phyloP scores from a whole-genome alignment of 2,113 vertebrate genomes.

The Haliaeetus leucogaster region DNA sequence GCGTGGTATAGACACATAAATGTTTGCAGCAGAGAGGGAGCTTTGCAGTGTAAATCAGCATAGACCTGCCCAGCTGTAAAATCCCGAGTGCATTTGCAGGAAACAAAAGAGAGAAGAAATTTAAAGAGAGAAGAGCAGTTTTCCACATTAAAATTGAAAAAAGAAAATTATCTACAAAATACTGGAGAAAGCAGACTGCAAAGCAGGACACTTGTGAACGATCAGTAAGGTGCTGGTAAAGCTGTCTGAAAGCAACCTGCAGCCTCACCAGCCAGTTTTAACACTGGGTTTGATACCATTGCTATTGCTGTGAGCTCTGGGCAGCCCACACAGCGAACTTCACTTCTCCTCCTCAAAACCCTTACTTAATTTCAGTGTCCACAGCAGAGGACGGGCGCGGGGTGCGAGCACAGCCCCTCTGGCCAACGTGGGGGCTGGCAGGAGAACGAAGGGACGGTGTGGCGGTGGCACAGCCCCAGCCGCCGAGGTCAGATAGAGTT shows the following conservation, averaged over 20 bases:
- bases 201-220: not conserved
- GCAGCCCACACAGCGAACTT: not conserved
- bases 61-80: not conserved
- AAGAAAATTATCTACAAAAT: not conserved
- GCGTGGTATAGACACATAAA: rapidly evolving
- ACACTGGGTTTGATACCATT: not conserved
- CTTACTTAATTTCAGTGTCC: rapidly evolving
- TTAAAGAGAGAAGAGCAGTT: not conserved
- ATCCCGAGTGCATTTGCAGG: not conserved
- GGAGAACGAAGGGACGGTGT: rapidly evolving
- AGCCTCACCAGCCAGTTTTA: not conserved
- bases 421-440: rapidly evolving
- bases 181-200: not conserved
- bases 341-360: not conserved
- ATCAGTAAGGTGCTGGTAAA: not conserved
- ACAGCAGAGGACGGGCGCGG: rapidly evolving
- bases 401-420: rapidly evolving
- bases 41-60: not conserved
- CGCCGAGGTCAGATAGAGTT: not conserved
- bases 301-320: not conserved
- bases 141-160: not conserved
- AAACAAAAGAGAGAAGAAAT: not conserved
- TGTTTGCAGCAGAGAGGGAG: not conserved
- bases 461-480: rapidly evolving
- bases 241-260: not conserved